Percentiles rank a stretch among this genome's conserved stretches.
These are phyloP conservation scores for Zoanthus sociatus DNA, from an alignment of 92 coral and sea anemone genomes.

Conservation along the genomic window DNA sequence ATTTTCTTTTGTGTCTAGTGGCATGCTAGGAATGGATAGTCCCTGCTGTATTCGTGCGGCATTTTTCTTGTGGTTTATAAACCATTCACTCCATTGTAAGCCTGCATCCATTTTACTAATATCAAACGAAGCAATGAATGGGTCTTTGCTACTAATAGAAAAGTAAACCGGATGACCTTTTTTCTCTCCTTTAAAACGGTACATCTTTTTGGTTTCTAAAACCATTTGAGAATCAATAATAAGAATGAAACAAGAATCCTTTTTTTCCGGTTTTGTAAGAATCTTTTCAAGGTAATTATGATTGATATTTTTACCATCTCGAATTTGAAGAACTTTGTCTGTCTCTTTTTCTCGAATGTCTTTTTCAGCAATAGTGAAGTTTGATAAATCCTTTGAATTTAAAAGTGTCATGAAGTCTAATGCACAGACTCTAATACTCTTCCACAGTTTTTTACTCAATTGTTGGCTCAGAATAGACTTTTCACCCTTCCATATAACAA, in stretches of 20 bases:
- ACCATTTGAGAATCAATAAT: constrained; percentile 13
- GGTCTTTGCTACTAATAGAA: background rate
- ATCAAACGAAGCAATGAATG: constrained; percentile 10
- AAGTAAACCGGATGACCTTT: background rate
- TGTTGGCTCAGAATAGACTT: background rate
- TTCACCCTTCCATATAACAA: constrained; percentile 18
- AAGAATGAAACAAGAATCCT: background rate
- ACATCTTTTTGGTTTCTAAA: constrained; percentile 6
- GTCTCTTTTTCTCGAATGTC: background rate
- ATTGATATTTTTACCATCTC: constrained; percentile 3
- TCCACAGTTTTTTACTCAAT: background rate
- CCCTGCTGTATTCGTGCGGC: background rate
- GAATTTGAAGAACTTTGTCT: background rate
- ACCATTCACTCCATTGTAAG: constrained; percentile 28
- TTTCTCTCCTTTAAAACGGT: constrained; percentile 12
- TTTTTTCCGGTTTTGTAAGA: background rate
- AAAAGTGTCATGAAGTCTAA: constrained; percentile 22
- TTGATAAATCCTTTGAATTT: background rate
- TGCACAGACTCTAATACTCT: background rate
- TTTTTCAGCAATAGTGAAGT: background rate
- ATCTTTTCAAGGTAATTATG: constrained; percentile 16
- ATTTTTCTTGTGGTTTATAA: background rate
- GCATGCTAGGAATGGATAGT: background rate
- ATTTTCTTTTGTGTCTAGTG: background rate
- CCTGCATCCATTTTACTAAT: background rate